Conservation (phyloP, 2,113 vertebrate genomes). For the Chionodraco myersi region DNA sequence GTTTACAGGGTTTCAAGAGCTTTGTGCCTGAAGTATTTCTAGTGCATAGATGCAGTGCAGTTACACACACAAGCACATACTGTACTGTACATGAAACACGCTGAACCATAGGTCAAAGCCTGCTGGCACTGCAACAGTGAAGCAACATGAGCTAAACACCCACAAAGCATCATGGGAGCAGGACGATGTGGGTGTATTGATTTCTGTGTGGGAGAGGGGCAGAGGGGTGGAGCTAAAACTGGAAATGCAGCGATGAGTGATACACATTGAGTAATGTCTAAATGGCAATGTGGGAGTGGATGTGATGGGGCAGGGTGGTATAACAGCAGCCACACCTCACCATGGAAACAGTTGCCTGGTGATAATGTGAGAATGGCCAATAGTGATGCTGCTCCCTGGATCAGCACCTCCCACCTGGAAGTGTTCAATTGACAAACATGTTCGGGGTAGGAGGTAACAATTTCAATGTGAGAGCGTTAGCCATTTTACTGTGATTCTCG, state of each 20-base stretch:
- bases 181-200: slow-evolving; percentile 81
- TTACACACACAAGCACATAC: not conserved
- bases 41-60: slow-evolving; percentile 21
- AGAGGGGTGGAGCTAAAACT: slow-evolving; percentile 78
- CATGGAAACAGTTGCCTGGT: slow-evolving; percentile 61
- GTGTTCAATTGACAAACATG: not conserved
- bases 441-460: not conserved
- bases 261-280: slow-evolving; percentile 53
- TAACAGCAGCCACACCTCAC: slow-evolving; percentile 61
- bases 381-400: slow-evolving; percentile 21
- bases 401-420: slow-evolving; percentile 45
- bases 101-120: slow-evolving; percentile 78
- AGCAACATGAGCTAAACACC: slow-evolving; percentile 78
- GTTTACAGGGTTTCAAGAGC: slow-evolving; percentile 15
- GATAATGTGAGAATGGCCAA: slow-evolving; percentile 4
- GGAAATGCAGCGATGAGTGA: slow-evolving; percentile 67
- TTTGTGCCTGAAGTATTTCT: slow-evolving; percentile 4
- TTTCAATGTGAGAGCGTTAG: not conserved
- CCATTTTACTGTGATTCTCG: not conserved
- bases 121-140: slow-evolving; percentile 73
- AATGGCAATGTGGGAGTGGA: slow-evolving; percentile 62
- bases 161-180: slow-evolving; percentile 78
- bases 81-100: slow-evolving; percentile 45
- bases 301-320: slow-evolving; percentile 25
- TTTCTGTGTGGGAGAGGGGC: slow-evolving; percentile 77